A percentile compares a stretch with the other conserved stretches of the same genome.
phyloP scores from a whole-genome alignment of 2,888 invertebrate genomes.

The Odontothrips loti region DNA sequence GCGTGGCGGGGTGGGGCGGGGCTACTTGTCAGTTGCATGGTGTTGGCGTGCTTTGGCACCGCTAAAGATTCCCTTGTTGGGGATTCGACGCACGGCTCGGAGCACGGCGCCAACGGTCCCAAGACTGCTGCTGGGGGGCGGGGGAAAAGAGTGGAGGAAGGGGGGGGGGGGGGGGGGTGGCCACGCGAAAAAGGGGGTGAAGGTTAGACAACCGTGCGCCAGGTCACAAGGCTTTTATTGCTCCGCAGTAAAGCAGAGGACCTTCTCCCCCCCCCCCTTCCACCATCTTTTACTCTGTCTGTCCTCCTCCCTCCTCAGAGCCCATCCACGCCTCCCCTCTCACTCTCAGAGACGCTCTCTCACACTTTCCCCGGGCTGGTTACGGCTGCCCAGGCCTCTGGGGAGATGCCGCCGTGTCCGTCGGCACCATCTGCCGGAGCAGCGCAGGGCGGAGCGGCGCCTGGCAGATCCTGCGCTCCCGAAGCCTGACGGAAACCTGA shows the following conservation, averaged over 20 bases:
- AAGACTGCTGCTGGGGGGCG: background rate
- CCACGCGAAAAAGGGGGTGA: background rate
- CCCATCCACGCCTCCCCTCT: no score
- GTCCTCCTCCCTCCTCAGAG: no score
- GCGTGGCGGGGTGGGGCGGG: background rate
- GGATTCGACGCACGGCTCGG: background rate
- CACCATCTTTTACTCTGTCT: no score
- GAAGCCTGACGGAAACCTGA: no score
- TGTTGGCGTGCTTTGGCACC: background rate
- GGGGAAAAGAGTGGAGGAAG: background rate
- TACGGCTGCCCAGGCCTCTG: no score
- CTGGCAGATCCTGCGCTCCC: no score
- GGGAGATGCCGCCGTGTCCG: no score
- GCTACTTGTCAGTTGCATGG: background rate
- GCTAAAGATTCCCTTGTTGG: background rate
- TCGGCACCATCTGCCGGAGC: no score
- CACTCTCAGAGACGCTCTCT: no score
- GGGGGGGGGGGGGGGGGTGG: background rate
- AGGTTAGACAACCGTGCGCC: background rate
- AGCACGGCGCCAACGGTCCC: background rate
- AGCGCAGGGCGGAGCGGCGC: no score
- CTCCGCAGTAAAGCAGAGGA: background rate
- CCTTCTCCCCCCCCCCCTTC: no score
- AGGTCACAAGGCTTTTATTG: constrained; percentile 11
- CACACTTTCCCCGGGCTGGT: no score